Base-by-base conservation (phyloP, 1,140 invertebrate species). In the Camponotus vicinus region DNA sequence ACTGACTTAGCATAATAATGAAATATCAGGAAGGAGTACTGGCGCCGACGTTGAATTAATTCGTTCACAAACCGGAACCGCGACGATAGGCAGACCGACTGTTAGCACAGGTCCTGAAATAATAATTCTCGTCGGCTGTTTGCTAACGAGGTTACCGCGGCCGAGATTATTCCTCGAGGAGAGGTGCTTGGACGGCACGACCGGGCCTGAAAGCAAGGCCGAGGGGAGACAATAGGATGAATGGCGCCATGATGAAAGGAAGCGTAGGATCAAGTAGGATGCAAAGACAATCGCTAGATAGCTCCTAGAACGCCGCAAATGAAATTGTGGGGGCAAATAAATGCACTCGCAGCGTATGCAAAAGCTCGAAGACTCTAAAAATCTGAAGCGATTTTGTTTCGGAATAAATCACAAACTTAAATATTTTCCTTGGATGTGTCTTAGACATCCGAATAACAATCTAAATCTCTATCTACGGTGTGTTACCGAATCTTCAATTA, bases 101-200 rank as follows among this genome's bases (percentile, higher is more conserved):
- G 89, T 90, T 90, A 82, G 86, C 85, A 82, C 49, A 76, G 86
- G 71, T 69, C 79, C 85, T 91, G 87, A 89, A 92, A 92, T 92
- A 92, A 92, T 92, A 91, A 92, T 92, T 92, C 84, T 77, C 84
- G 70, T 88, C 78, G 88, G 86, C 86, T 92, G 90, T 92, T 92
- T 90, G 91, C 89, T 92, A 89, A 92, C 91, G 91, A 91, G 87
- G 88, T 92, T 92, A 86, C 86, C 63, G 52, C 67, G 82, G 79
- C 67, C 59, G 86, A 86, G 86, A 86, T 89, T 90, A 91, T 89
- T 90, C 85, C 57, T 71, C 9, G 85, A 57, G 15, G n/a, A 83
- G 79, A 73, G 49, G 49, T 32, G 27, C 55, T 45, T 42, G 21
- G 49, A 7, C 21, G 45, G 21, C 49, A 2, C 49, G 78, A 18